A percentile compares a stretch with the other conserved stretches of the same genome.
Evolutionary conservation across 2,113 vertebrate genomes (phyloP).

Genomic region (Zapus hudsonius): DNA sequence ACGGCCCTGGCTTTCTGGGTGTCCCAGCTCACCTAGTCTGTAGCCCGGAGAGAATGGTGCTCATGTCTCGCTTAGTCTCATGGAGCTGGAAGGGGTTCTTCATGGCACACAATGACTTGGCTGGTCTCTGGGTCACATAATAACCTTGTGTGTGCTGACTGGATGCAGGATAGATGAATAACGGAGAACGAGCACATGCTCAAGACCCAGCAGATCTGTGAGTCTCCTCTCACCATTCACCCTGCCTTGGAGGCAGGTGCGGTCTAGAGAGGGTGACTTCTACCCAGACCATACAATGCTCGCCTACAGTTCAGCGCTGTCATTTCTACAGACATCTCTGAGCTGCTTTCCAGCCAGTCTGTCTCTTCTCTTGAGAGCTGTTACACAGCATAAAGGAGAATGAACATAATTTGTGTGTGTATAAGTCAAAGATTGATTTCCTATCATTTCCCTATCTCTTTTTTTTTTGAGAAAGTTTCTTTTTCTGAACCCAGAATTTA

Average conservation of each 20-base stretch:
- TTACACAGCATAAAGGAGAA: background rate
- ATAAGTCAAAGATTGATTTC: too few relatives aligned
- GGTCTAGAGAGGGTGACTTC: background rate
- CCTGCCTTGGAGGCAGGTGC: background rate
- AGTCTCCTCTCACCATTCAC: background rate
- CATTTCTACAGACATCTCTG: background rate
- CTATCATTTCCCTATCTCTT: too few relatives aligned
- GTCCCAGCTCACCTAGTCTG: background rate
- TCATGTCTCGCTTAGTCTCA: accelerated
- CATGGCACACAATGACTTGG: background rate
- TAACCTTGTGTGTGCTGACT: background rate
- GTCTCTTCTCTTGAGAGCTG: background rate
- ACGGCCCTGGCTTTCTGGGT: background rate
- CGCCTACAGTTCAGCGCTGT: background rate
- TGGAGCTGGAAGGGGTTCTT: too few relatives aligned
- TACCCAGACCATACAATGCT: too few relatives aligned
- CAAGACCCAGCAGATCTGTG: background rate
- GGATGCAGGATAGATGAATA: background rate
- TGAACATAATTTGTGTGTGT: too few relatives aligned
- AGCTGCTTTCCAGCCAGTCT: background rate
- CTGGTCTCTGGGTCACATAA: background rate
- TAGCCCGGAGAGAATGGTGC: background rate
- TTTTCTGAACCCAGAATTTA: too few relatives aligned
- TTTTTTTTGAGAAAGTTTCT: too few relatives aligned
- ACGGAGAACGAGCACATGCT: accelerated